Evolutionary conservation across 2,113 vertebrate species (phyloP).

Genomic region (Alces alces): DNA sequence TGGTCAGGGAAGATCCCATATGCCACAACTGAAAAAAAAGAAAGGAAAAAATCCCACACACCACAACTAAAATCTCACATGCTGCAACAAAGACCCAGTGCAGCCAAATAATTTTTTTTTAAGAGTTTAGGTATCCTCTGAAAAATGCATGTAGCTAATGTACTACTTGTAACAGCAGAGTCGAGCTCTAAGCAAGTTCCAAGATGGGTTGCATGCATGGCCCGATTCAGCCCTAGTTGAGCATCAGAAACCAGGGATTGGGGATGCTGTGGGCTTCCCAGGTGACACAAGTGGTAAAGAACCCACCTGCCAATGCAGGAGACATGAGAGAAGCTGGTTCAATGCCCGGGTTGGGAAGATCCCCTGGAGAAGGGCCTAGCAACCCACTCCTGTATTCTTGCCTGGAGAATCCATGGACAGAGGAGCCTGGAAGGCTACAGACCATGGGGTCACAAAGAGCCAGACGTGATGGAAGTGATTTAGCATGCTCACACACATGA

Average conservation of each 20-base stretch:
- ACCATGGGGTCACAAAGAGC: neutral
- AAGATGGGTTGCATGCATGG: neutral
- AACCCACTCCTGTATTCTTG: neutral
- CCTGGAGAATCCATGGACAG: neutral
- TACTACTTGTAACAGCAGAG: neutral
- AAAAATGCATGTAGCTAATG: neutral
- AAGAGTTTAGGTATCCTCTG: neutral
- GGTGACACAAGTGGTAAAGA: neutral
- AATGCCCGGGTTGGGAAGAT: neutral
- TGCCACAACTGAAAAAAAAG: neutral
- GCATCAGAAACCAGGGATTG: neutral
- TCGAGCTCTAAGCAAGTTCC: neutral
- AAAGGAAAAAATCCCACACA: neutral
- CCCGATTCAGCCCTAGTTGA: neutral
- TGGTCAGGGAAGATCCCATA: neutral
- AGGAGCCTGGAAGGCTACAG: neutral
- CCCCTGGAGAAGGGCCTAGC: neutral
- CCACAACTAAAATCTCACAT: neutral
- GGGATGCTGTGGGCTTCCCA: neutral
- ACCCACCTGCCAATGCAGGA: neutral
- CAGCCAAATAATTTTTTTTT: neutral
- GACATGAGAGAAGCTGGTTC: rapidly evolving
- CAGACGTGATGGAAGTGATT: neutral
- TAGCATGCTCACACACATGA: neutral
- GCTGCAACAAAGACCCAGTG: neutral